These are phyloP conservation scores for Listronotus oregonensis DNA, from an alignment of 1,140 invertebrate genomes.

Conservation along the genomic window DNA sequence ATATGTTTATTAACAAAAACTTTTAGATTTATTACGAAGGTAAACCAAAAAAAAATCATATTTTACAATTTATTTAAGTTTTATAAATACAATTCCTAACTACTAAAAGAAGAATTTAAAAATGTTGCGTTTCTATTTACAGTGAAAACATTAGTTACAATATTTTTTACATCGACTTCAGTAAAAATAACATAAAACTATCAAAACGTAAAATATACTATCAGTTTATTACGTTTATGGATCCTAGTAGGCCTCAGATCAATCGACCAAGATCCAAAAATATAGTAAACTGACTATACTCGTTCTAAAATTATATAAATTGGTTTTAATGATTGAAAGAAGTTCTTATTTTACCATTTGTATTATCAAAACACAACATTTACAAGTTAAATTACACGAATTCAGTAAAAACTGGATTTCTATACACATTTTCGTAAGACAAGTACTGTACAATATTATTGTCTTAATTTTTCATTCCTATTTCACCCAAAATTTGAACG, in stretches of 20 bases:
- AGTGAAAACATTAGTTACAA: constrained; percentile 11
- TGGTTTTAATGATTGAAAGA: too few species aligned
- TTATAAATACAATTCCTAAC: constrained; percentile 10
- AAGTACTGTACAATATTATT: constrained; percentile 27
- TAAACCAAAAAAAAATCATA: constrained; percentile 4
- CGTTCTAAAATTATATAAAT: too few species aligned
- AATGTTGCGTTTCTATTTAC: constrained; percentile 30
- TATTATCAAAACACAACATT: not conserved
- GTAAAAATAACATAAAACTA: not conserved
- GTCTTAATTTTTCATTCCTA: constrained; percentile 15
- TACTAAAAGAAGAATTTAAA: constrained; percentile 6
- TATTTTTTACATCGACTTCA: constrained; percentile 1
- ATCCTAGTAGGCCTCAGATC: not conserved
- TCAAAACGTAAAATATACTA: not conserved
- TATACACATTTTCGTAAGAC: constrained; percentile 15
- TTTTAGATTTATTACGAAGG: not conserved
- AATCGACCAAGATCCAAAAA: too few species aligned
- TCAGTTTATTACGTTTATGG: not conserved
- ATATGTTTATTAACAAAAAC: too few species aligned
- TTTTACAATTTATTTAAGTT: constrained; percentile 5
- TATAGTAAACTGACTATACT: too few species aligned
- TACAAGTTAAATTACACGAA: constrained; percentile 1
- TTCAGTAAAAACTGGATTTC: constrained; percentile 11
- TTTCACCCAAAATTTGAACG: constrained; percentile 21
- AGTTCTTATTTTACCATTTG: too few species aligned